Evolutionary conservation across 2,797 vertebrate species (phyloP), one percentile per base, ranked within the genome.

Genomic region (Salarias fasciatus): DNA sequence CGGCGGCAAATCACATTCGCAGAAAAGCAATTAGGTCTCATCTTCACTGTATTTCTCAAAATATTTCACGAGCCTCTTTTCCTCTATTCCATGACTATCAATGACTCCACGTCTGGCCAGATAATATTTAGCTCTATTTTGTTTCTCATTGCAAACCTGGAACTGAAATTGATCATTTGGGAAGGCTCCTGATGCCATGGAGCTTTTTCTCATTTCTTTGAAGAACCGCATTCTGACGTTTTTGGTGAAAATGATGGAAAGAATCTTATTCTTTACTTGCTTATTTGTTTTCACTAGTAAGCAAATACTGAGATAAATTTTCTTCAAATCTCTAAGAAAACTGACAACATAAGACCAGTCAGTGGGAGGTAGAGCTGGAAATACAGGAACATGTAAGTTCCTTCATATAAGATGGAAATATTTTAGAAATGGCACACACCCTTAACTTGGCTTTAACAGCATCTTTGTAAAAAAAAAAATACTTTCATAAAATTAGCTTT

Each of bases 1-100:
- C 12, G 13, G 53, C 78, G 65, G 58, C 61, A 65, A 73, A 79
- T 76, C 49, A 70, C 54, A 18, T 78, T 82, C 47, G 85, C 66
- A 77, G 62, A 75, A 77, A 87, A 68, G 64, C 63, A 81, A 83
- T 87, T 78, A 73, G 13, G 13, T 15, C 51, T 53, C 42, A 41
- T 51, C 68, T 61, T 79, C 68, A 72, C 37, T 75, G 29, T 11
- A 53, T 66, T 56, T 77, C 63, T 69, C 53, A 54, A 79, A 81
- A 70, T 64, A 70, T 52, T 52, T 69, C 46, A 40, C 24, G 53
- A 58, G 45, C 35, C 52, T 75, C 52, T 54, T 65, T 30, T 47
- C 38, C 31, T 61, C 13, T 35, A 28, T 38, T 71, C 35, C 38
- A 57, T 63, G 38, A 61, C 57, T 61, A 54, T 58, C 63, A 69